Evolutionary conservation across 1,140 invertebrate species (phyloP).

Genomic region (Chironomus tepperi): DNA sequence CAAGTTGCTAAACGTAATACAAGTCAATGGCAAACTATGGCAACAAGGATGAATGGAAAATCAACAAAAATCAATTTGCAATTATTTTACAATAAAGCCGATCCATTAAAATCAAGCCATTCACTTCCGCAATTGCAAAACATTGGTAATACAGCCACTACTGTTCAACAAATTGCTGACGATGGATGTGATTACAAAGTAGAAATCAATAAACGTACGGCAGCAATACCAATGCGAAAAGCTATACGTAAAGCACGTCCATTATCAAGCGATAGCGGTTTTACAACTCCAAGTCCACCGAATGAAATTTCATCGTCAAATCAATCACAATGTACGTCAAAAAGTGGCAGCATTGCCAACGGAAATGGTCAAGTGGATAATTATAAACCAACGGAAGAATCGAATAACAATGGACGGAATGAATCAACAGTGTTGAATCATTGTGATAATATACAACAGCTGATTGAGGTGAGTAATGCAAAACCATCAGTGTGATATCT

Average conservation of each 20-base stretch:
- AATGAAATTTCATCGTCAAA: background rate
- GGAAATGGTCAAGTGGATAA: background rate
- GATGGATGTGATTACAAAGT: background rate
- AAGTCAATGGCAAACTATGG: background rate
- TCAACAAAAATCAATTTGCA: constrained; percentile 18
- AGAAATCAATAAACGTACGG: background rate
- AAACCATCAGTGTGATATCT: background rate
- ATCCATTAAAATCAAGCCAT: constrained; percentile 21
- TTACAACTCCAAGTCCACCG: constrained; percentile 5
- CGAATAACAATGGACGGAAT: constrained; percentile 27
- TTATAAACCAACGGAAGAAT: background rate
- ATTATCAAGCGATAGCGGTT: constrained; percentile 5
- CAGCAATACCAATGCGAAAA: background rate
- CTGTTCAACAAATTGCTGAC: background rate
- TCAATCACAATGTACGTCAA: background rate
- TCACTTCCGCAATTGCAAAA: constrained; percentile 20
- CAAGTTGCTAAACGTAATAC: background rate
- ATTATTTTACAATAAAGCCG: background rate
- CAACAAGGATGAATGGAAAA: background rate
- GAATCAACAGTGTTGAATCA: constrained; percentile 37
- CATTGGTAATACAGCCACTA: background rate
- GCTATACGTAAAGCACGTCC: background rate
- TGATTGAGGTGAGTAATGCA: constrained; percentile 37
- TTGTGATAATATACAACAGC: constrained; percentile 39
- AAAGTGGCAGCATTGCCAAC: background rate